Evolutionary conservation across 2,888 invertebrate genomes (phyloP).

Genomic region (Eugnorisma glareosa): DNA sequence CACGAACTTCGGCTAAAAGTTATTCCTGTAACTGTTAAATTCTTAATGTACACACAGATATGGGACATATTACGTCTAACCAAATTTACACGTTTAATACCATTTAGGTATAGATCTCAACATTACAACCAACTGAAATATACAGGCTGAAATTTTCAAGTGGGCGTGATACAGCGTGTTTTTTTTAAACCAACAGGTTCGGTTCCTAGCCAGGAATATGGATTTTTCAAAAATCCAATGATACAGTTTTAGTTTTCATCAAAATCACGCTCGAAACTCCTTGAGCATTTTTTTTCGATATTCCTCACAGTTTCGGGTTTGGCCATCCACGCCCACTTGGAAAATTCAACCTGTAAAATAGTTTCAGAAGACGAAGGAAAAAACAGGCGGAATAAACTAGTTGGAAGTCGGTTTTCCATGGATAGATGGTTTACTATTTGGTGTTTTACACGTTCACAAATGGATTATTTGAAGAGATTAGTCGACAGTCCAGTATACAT

Average conservation of each 20-base stretch:
- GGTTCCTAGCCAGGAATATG: too few species aligned
- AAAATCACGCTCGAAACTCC: too few species aligned
- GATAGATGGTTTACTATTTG: neutral
- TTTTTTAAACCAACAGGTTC: too few species aligned
- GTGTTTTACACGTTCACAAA: constrained; percentile 21
- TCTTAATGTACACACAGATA: neutral
- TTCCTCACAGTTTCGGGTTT: too few species aligned
- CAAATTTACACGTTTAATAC: neutral
- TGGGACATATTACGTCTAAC: neutral
- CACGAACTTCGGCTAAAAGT: neutral
- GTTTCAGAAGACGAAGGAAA: neutral
- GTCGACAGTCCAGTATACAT: constrained; percentile 26
- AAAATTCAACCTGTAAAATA: too few species aligned
- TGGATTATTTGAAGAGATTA: constrained; percentile 29
- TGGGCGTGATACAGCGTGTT: too few species aligned
- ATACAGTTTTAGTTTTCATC: too few species aligned
- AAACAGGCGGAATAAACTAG: neutral
- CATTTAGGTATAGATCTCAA: neutral
- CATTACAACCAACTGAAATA: neutral
- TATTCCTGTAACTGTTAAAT: neutral
- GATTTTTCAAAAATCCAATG: too few species aligned
- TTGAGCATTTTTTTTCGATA: too few species aligned
- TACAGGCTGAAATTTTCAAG: too few species aligned
- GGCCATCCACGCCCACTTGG: too few species aligned
- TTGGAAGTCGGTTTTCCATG: neutral